Base-by-base conservation (phyloP, 2,797 vertebrate species). In the Micrastur ruficollis region DNA sequence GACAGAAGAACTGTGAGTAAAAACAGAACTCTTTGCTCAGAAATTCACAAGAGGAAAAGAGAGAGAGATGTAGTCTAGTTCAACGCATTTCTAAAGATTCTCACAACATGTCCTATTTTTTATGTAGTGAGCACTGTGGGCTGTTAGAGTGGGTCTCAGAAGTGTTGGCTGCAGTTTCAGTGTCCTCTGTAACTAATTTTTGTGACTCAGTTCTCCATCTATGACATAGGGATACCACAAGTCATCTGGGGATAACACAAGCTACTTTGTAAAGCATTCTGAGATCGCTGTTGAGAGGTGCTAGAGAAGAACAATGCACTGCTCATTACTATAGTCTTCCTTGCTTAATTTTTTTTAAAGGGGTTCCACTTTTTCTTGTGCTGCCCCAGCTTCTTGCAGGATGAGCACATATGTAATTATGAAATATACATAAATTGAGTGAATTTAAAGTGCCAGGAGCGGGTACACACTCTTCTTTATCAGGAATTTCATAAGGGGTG, bases 401-500 rank as follows among this genome's bases (percentile, higher is more conserved):
- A 68, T 14, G 7, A 91, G 53, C 81, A 96, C 21, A 20, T 91
- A 78, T 87, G n/a, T 89, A 91, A 93, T 90, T 80, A 89, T 97
- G 93, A 97, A 94, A 91, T 95, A 94, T 92, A 95, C 65, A 97
- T 91, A 93, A 91, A 85, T 21, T 20, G 78, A 85, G 53, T 85
- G 95, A 94, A 95, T 97, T 95, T 95, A 84, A 94, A 97, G 83
- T 92, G 65, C 89, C 89, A 85, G 78, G 52, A 95, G 78, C 89
- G 94, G 95, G 86, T 93, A 95, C 52, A 95, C 22, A n/a, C 32
- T 89, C 55, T 92, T 27, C 89, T 95, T 95, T 74, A 83, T 88
- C 96, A 93, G 94, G 95, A 95, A 96, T 96, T 97, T 96, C 90
- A 93, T 95, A 95, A 86, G 67, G 67, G 65, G 68, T 91, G 83